These are phyloP conservation scores for Hymenopus coronatus DNA, from an alignment of 2,888 invertebrate genomes.

Conservation along the genomic window DNA sequence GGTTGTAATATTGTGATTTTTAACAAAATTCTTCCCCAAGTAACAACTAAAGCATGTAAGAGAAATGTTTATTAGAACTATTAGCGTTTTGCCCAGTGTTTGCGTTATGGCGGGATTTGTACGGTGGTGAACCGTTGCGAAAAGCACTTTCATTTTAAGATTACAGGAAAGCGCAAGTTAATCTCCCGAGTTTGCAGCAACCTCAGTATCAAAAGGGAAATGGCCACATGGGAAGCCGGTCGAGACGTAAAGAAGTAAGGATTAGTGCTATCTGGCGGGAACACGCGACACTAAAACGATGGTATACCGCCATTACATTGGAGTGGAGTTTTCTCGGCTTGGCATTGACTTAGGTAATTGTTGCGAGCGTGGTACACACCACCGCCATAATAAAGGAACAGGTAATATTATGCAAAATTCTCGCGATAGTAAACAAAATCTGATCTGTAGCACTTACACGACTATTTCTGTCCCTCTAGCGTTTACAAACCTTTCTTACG, in stretches of 20 bases:
- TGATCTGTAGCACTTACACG: too few relatives aligned
- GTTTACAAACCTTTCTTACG: too few relatives aligned
- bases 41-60: background rate
- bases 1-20: too few relatives aligned
- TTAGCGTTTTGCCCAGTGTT: background rate
- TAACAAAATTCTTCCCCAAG: too few relatives aligned
- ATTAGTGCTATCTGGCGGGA: slow-evolving; percentile 23
- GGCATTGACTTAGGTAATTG: background rate
- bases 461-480: too few relatives aligned
- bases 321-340: background rate
- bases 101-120: background rate
- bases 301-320: too few relatives aligned
- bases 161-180: background rate
- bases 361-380: background rate
- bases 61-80: background rate
- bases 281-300: slow-evolving; percentile 14
- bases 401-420: too few relatives aligned
- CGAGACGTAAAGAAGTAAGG: background rate
- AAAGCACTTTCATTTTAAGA: background rate
- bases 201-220: background rate
- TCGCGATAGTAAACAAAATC: too few relatives aligned
- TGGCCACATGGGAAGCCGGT: slow-evolving; percentile 1
- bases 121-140: too few relatives aligned
- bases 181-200: background rate
- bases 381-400: background rate